A percentile compares a stretch with the other conserved stretches of the same genome.
These are phyloP conservation scores for Lasiommata megera DNA, from an alignment of 2,888 invertebrate species.

Conservation along the genomic window DNA sequence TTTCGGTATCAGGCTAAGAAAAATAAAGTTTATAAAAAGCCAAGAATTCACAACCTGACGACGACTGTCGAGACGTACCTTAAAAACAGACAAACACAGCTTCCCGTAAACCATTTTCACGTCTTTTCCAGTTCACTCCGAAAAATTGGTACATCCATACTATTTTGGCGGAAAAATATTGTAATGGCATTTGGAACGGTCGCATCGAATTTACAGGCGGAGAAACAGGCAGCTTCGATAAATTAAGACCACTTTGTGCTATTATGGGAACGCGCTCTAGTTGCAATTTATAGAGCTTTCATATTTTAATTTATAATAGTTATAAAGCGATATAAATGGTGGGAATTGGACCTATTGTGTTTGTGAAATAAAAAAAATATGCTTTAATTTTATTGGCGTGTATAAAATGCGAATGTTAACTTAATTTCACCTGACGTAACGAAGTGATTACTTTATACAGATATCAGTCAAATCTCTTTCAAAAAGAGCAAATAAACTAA, in stretches of 20 bases:
- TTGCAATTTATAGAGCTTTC: background rate
- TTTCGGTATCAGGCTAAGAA: no score
- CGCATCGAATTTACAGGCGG: background rate
- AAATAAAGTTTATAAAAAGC: no score
- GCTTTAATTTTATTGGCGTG: no score
- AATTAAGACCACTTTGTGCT: background rate
- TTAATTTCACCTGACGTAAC: no score
- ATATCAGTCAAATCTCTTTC: no score
- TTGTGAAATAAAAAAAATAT: no score
- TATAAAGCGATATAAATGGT: no score
- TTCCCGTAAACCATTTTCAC: conserved; percentile 3
- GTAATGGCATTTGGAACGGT: conserved; percentile 18
- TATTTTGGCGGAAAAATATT: conserved; percentile 19
- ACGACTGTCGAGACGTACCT: background rate
- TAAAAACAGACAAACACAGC: background rate
- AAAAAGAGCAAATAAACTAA: no score
- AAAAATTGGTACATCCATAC: conserved; percentile 10
- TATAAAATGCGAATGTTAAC: no score
- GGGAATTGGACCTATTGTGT: no score
- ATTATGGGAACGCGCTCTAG: background rate
- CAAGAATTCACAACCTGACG: background rate
- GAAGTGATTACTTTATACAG: no score
- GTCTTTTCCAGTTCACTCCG: conserved; percentile 8
- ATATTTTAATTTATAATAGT: background rate
- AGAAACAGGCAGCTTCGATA: conserved; percentile 1